phyloP scores from a whole-genome alignment of 2,797 vertebrate genomes.

The Pseudomugil gertrudae region DNA sequence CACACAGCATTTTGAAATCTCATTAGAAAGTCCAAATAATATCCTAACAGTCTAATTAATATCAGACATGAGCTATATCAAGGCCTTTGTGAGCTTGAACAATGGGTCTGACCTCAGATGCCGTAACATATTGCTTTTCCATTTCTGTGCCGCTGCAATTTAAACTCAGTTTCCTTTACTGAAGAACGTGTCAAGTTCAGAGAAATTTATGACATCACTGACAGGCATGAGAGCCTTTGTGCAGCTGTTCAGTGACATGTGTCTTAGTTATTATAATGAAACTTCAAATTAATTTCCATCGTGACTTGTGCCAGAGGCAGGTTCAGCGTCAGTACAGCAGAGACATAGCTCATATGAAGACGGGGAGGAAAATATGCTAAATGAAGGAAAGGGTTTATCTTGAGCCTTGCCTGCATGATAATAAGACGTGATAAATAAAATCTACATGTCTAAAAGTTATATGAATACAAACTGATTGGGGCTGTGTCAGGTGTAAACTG shows the following conservation, averaged over 20 bases:
- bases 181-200: constrained; percentile 34
- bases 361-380: constrained; percentile 36
- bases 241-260: constrained; percentile 45
- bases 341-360: constrained; percentile 44
- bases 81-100: constrained; percentile 26
- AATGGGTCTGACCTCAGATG: constrained; percentile 31
- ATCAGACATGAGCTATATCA: constrained; percentile 28
- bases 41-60: constrained; percentile 37
- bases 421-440: constrained; percentile 25
- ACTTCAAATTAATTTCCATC: constrained; percentile 42
- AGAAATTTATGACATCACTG: constrained; percentile 32
- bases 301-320: constrained; percentile 54
- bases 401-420: constrained; percentile 35
- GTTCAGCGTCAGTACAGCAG: constrained; percentile 59
- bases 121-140: constrained; percentile 71
- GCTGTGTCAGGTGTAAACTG: constrained; percentile 44
- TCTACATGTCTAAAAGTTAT: constrained; percentile 29
- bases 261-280: constrained; percentile 39
- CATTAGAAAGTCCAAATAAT: constrained; percentile 35
- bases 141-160: constrained; percentile 57
- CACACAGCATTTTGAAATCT: constrained; percentile 40
- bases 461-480: constrained; percentile 49
- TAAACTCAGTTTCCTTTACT: constrained; percentile 34
- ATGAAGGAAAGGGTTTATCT: constrained; percentile 10
- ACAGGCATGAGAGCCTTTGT: constrained; percentile 47